Evolutionary conservation across 1,140 invertebrate genomes (phyloP).

Genomic region (Polypedilum pembai): DNA sequence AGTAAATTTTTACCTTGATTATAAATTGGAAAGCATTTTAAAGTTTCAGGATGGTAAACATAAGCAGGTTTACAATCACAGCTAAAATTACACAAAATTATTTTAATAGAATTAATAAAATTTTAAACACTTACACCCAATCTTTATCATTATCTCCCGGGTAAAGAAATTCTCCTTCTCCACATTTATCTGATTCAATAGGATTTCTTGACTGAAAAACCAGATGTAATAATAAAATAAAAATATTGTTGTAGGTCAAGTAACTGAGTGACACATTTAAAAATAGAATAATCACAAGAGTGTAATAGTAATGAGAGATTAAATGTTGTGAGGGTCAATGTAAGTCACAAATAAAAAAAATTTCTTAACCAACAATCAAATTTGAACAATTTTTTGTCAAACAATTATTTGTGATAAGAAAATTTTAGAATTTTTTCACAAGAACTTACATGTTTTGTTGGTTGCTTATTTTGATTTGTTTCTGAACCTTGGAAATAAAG

Average conservation of each 20-base stretch:
- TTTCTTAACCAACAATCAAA: not conserved
- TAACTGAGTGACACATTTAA: not conserved
- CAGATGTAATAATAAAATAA: not conserved
- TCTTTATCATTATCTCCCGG: constrained; percentile 52
- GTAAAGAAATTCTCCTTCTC: constrained; percentile 54
- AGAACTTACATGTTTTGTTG: not conserved
- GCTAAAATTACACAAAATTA: no score
- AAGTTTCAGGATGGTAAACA: constrained; percentile 52
- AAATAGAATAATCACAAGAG: not conserved
- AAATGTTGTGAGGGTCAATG: not conserved
- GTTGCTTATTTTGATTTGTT: not conserved
- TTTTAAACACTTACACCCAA: constrained; percentile 44
- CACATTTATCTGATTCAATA: constrained; percentile 50
- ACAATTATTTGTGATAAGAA: not conserved
- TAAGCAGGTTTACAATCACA: constrained; percentile 42
- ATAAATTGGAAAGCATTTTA: constrained; percentile 54
- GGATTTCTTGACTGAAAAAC: constrained; percentile 48
- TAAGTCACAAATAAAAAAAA: not conserved
- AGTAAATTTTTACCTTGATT: constrained; percentile 45
- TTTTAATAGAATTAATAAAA: no score
- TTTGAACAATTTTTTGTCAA: not conserved
- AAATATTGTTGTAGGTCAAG: not conserved
- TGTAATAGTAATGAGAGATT: not conserved
- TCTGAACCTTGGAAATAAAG: not conserved
- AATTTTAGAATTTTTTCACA: not conserved